Evolutionary conservation across 2,113 vertebrate species (phyloP).

Genomic region (Verasper variegatus): DNA sequence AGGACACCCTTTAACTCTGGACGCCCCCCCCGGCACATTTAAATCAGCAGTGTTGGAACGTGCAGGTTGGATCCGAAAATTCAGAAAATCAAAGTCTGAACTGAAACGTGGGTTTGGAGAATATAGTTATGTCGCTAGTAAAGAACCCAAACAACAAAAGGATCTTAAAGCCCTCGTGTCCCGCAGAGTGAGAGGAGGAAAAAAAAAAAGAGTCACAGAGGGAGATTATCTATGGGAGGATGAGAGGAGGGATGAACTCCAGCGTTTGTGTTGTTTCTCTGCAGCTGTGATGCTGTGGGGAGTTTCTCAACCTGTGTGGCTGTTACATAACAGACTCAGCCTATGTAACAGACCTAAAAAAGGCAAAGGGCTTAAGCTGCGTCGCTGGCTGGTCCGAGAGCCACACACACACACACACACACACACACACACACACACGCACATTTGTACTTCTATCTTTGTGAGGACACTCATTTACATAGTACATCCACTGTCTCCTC

Average conservation of each 20-base stretch:
- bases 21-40: no score
- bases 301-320: conserved; percentile 58
- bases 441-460: neutral
- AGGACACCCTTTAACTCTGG: no score
- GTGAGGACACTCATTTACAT: conserved; percentile 1
- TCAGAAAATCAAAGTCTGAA: no score
- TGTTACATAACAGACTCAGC: conserved; percentile 74
- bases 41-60: no score
- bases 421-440: conserved; percentile 1
- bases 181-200: neutral
- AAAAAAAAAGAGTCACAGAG: neutral
- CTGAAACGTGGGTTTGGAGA: no score
- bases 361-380: conserved; percentile 74
- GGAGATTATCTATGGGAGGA: neutral
- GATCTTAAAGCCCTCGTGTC: no score
- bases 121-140: no score
- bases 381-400: conserved; percentile 7
- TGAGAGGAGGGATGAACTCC: conserved; percentile 18
- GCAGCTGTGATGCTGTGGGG: conserved; percentile 56
- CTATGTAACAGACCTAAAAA: conserved; percentile 64
- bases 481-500: neutral
- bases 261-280: conserved; percentile 35
- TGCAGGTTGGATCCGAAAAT: no score
- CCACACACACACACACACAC: neutral
- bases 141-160: neutral